phyloP scores from a whole-genome alignment of 2,797 vertebrate genomes.

The Miichthys miiuy region DNA sequence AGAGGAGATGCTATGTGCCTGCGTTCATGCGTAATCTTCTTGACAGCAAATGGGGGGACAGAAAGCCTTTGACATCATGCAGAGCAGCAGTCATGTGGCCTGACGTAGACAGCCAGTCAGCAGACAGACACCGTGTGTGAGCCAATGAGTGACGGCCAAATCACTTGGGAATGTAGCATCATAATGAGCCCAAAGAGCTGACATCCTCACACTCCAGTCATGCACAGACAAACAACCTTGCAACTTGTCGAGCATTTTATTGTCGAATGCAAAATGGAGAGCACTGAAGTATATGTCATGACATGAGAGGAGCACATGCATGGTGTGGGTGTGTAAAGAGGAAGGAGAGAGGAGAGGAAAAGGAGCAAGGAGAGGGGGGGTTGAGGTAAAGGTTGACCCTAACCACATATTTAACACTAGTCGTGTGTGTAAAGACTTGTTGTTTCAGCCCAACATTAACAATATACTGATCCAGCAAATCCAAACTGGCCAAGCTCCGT shows the following conservation, averaged over 20 bases:
- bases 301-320: slow-evolving; percentile 40
- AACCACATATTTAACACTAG: slow-evolving; percentile 26
- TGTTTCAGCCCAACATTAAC: slow-evolving; percentile 35
- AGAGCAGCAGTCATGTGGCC: slow-evolving; percentile 73
- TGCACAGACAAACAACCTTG: slow-evolving; percentile 52
- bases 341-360: slow-evolving; percentile 24
- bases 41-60: slow-evolving; percentile 66
- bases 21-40: slow-evolving; percentile 71
- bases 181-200: slow-evolving; percentile 36
- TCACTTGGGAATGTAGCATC: slow-evolving; percentile 32
- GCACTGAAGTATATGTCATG: slow-evolving; percentile 14
- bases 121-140: slow-evolving; percentile 62
- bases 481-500: slow-evolving; percentile 16
- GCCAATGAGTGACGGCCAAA: slow-evolving; percentile 50
- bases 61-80: slow-evolving; percentile 77
- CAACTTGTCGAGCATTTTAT: slow-evolving; percentile 6
- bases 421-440: slow-evolving; percentile 26
- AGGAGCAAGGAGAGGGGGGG: neutral
- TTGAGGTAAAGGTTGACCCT: slow-evolving; percentile 71
- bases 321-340: slow-evolving; percentile 13
- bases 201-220: slow-evolving; percentile 51
- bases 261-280: slow-evolving; percentile 29
- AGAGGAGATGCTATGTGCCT: slow-evolving; percentile 61
- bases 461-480: slow-evolving; percentile 31
- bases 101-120: slow-evolving; percentile 63